Conservation (phyloP, 2,797 vertebrate species). For the Malacoctenus gilli region DNA sequence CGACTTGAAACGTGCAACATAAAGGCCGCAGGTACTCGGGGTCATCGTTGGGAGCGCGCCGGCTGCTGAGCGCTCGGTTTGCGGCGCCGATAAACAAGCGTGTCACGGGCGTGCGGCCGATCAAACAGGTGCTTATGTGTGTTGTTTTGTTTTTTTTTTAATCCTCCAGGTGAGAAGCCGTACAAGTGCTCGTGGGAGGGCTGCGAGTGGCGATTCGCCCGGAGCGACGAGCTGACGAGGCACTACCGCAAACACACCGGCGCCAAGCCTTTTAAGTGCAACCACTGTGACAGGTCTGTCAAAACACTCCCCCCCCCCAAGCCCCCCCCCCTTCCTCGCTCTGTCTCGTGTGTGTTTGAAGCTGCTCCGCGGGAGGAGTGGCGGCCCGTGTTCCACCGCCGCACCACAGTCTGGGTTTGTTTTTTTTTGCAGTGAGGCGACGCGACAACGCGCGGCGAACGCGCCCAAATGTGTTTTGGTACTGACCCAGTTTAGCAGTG, state of each 20-base stretch:
- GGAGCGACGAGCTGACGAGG: constrained; percentile 98
- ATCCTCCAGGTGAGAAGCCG: constrained; percentile 95
- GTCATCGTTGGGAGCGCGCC: not conserved
- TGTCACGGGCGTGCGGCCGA: constrained; percentile 28
- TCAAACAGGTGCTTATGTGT: constrained; percentile 52
- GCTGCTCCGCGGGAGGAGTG: too few species aligned
- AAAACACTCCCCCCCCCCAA: constrained; percentile 58
- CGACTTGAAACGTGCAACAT: not conserved
- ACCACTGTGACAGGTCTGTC: constrained; percentile 99
- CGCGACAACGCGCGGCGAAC: too few species aligned
- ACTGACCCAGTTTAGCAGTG: constrained; percentile 69
- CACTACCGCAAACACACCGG: constrained; percentile 99
- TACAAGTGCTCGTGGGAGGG: constrained; percentile 99
- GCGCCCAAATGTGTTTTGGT: constrained; percentile 53
- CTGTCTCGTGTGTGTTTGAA: constrained; percentile 27
- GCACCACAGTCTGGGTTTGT: constrained; percentile 19
- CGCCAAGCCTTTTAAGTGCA: constrained; percentile 99
- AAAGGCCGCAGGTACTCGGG: constrained; percentile 1
- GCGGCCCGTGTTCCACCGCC: too few species aligned
- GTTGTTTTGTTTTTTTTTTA: constrained; percentile 53
- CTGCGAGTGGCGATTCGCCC: constrained; percentile 99
- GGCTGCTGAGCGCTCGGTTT: not conserved
- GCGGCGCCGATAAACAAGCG: constrained; percentile 15
- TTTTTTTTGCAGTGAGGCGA: too few species aligned
- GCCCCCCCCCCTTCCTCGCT: constrained; percentile 16